Evolutionary conservation across 2,113 vertebrate species (phyloP), one percentile per base, ranked within the genome.

Genomic region (Proteles cristata): DNA sequence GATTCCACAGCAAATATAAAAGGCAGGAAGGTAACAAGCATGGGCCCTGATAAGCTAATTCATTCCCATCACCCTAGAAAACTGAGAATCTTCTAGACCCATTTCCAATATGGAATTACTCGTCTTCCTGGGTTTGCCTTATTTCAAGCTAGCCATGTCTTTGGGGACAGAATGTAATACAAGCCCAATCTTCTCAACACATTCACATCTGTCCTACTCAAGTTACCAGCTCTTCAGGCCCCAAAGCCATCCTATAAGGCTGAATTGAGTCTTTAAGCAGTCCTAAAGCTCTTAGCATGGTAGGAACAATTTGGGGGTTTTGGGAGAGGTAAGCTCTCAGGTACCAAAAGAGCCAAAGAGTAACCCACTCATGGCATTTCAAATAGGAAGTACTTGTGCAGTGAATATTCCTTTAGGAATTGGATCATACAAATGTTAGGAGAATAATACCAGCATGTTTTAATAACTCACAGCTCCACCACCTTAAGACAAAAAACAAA

Each of bases 1-100:
- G 15, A 21, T 88, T 88, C 43, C 23, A 88, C 33, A 88, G 48
- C 35, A 93, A 95, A 31, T 95, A 61, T 43, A 96, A 74, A 33
- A 92, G 43, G 11, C 58, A 79, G 6, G 7, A 17, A 82, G 33
- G 11, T 23, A 84, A 96, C 79, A 17, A 28, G 39, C 28, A 19
- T n/a, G 12, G 9, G 16, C 28, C 7, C 74, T 19, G n/a, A 4
- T 68, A 74, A 93, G 45, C 48, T 83, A 69, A 91, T 48, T 80
- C 31, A 79, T 91, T 80, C 58, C 65, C 35, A 45, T 66, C 25
- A 91, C 58, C 4, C 26, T 63, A 71, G 55, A 96, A 26, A 80
- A 76, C 11, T 28, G 7, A 91, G 39, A 65, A 50, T 48, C 84
- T 93, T 93, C 66, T 43, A 85, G 65, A 76, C 53, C 21, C 82